These are phyloP conservation scores for Chydorus sphaericus DNA, from an alignment of 2,888 invertebrate species.

Conservation along the genomic window DNA sequence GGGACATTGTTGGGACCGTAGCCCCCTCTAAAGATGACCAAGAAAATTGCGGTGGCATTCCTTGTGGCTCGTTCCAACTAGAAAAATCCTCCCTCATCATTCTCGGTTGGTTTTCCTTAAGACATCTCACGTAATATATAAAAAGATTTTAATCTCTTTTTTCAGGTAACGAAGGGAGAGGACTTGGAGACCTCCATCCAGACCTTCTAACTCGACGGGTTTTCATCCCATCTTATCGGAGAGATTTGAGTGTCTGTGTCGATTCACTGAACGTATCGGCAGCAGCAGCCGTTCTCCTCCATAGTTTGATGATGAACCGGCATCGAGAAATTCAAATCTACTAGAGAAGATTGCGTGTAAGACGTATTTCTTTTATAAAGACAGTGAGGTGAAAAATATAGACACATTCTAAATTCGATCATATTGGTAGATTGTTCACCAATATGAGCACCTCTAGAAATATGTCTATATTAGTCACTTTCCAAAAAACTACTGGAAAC, in stretches of 20 bases:
- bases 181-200: neutral
- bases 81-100: slow-evolving; percentile 5
- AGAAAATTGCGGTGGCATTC: neutral
- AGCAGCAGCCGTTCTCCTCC: slow-evolving; percentile 11
- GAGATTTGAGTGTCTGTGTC: neutral
- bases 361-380: no score
- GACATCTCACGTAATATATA: neutral
- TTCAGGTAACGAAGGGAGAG: slow-evolving; percentile 10
- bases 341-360: no score
- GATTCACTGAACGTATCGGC: slow-evolving; percentile 13
- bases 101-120: neutral
- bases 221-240: neutral
- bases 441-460: no score
- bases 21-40: neutral
- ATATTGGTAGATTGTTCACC: no score
- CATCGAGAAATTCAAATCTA: no score
- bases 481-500: no score
- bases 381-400: no score
- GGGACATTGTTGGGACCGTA: slow-evolving; percentile 11
- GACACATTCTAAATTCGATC: no score
- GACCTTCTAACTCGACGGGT: neutral
- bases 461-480: no score
- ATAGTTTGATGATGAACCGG: neutral
- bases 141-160: neutral
- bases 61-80: neutral